phyloP scores from a whole-genome alignment of 2,888 invertebrate genomes.

The Cantharis lateralis region DNA sequence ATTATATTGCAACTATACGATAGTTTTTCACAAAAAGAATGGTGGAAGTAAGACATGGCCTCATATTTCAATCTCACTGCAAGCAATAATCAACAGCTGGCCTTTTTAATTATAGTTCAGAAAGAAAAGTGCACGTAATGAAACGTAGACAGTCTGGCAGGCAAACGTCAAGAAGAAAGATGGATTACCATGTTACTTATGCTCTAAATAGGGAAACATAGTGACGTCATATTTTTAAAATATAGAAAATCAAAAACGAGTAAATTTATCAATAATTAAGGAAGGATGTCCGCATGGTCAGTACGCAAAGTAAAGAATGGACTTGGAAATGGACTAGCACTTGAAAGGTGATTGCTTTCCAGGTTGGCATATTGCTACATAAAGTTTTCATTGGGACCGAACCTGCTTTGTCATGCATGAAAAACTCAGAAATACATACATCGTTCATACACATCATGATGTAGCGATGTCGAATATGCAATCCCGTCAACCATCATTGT shows the following conservation, averaged over 20 bases:
- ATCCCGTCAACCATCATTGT: background rate
- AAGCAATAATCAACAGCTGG: slow-evolving; percentile 47
- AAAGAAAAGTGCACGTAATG: slow-evolving; percentile 46
- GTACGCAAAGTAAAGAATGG: no score
- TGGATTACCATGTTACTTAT: slow-evolving; percentile 48
- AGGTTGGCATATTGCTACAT: no score
- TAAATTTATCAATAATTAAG: background rate
- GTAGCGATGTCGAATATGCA: background rate
- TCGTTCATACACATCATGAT: no score
- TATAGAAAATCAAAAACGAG: slow-evolving; percentile 25
- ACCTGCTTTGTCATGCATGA: background rate
- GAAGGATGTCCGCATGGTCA: no score
- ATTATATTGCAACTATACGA: background rate
- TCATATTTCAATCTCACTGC: slow-evolving; percentile 31
- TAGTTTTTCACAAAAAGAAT: slow-evolving; percentile 15
- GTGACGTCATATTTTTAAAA: slow-evolving; percentile 38
- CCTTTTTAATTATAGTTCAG: slow-evolving; percentile 46
- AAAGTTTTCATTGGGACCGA: background rate
- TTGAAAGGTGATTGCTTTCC: no score
- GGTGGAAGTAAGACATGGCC: slow-evolving; percentile 22
- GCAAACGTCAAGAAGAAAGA: slow-evolving; percentile 45
- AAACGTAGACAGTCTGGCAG: slow-evolving; percentile 44
- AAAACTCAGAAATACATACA: no score
- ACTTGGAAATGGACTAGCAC: no score
- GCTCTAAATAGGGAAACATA: slow-evolving; percentile 43